A percentile compares a stretch with the other conserved stretches of the same genome.
phyloP scores from a whole-genome alignment of 2,113 vertebrate genomes.

The Emydocephalus ijimae region DNA sequence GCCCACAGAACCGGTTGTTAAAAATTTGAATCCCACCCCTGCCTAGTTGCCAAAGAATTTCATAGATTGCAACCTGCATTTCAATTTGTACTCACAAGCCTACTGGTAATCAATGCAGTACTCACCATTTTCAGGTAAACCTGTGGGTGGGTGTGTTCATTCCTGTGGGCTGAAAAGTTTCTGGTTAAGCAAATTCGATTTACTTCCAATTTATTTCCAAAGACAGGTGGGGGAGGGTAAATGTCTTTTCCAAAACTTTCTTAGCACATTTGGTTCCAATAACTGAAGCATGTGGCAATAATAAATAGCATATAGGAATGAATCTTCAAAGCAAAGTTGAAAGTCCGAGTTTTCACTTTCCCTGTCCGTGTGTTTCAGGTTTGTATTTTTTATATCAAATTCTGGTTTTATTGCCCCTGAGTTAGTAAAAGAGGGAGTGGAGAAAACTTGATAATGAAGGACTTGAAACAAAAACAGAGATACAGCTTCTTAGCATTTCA shows the following conservation, averaged over 20 bases:
- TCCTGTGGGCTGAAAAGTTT: background rate
- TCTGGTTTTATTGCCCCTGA: constrained; percentile 68
- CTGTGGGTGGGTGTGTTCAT: background rate
- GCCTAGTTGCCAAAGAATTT: background rate
- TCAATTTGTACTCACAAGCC: background rate
- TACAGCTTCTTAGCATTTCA: background rate
- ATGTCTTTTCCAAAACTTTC: constrained; percentile 47
- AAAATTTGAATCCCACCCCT: too few relatives aligned
- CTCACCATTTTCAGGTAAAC: background rate
- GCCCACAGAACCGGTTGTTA: too few relatives aligned
- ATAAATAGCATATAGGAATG: constrained; percentile 68
- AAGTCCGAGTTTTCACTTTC: constrained; percentile 62
- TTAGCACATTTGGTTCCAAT: constrained; percentile 72
- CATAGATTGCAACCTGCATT: background rate
- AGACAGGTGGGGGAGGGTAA: background rate
- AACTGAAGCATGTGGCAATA: constrained; percentile 72
- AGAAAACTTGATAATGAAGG: constrained; percentile 8
- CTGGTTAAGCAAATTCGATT: background rate
- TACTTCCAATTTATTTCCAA: background rate
- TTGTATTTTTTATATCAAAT: constrained; percentile 63
- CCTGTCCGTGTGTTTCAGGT: constrained; percentile 67
- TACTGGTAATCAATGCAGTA: background rate
- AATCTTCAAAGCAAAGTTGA: constrained; percentile 78
- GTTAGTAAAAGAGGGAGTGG: constrained; percentile 53
- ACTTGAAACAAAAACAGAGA: constrained; percentile 48